phyloP scores from a whole-genome alignment of 2,888 invertebrate genomes.

The Caenorhabditis sp. region DNA sequence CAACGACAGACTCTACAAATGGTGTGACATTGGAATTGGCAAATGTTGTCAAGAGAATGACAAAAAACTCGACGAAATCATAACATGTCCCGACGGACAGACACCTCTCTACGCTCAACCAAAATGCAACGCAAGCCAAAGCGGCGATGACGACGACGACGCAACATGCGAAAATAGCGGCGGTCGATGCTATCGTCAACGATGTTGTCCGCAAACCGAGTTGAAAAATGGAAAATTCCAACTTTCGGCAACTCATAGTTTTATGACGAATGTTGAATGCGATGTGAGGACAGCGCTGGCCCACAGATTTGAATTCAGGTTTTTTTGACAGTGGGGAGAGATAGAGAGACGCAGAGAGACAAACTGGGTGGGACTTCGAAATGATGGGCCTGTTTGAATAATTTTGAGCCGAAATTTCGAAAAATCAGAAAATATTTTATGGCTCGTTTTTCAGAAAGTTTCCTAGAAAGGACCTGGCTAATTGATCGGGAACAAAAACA shows the following conservation, averaged over 20 bases:
- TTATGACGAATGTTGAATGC: neutral
- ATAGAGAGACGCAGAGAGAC: too few species aligned
- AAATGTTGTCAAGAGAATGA: neutral
- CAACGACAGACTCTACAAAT: neutral
- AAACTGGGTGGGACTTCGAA: too few species aligned
- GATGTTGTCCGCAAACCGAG: neutral
- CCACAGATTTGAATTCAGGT: neutral
- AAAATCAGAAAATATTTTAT: too few species aligned
- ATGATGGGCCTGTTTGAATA: too few species aligned
- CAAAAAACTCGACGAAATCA: neutral
- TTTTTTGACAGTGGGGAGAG: too few species aligned
- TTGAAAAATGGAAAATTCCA: neutral
- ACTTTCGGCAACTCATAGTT: neutral
- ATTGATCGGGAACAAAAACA: too few species aligned
- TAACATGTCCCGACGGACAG: neutral
- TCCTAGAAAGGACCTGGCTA: too few species aligned
- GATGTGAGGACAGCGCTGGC: neutral
- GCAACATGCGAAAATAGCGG: neutral
- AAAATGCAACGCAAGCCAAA: too few species aligned
- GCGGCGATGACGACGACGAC: too few species aligned
- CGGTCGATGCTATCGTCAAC: neutral
- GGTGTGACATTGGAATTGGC: neutral
- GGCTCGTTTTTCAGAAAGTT: too few species aligned
- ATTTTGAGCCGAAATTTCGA: too few species aligned
- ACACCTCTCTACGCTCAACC: neutral